These are phyloP conservation scores for Lochmaea capreae DNA, from an alignment of 2,888 invertebrate species.

Conservation along the genomic window DNA sequence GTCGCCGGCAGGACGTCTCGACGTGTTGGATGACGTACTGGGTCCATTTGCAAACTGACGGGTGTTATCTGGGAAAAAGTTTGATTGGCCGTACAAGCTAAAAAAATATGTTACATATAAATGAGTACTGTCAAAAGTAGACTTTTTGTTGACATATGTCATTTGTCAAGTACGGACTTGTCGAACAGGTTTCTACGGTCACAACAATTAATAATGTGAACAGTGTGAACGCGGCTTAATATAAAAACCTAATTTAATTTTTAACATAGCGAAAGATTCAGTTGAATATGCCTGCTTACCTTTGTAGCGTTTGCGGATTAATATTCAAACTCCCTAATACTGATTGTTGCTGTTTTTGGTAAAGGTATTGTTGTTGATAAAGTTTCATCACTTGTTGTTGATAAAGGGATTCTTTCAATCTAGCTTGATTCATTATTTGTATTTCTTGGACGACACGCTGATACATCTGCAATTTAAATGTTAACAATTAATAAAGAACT, in stretches of 20 bases:
- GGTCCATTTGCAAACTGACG: not conserved
- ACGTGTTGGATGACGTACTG: conserved; percentile 25
- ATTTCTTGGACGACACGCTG: conserved; percentile 57
- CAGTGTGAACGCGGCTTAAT: no score
- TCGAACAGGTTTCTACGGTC: no score
- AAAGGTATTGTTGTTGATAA: conserved; percentile 35
- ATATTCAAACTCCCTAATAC: conserved; percentile 40
- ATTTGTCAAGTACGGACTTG: not conserved
- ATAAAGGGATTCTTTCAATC: conserved; percentile 48
- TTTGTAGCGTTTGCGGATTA: conserved; percentile 34
- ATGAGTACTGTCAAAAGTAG: not conserved
- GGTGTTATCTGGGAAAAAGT: conserved; percentile 5
- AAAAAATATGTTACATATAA: conserved; percentile 3
- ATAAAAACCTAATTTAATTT: no score
- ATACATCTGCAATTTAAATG: conserved; percentile 53
- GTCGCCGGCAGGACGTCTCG: conserved; percentile 21
- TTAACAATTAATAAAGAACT: not conserved
- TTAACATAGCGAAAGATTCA: no score
- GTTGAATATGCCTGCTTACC: conserved; percentile 13
- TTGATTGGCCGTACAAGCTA: conserved; percentile 5
- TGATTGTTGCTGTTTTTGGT: conserved; percentile 40
- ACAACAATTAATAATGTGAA: no score
- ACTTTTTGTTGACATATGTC: not conserved
- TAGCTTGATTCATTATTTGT: conserved; percentile 51
- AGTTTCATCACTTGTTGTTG: conserved; percentile 48